phyloP scores from a whole-genome alignment of 2,797 vertebrate genomes.

The Stomatorhinus walkeri region DNA sequence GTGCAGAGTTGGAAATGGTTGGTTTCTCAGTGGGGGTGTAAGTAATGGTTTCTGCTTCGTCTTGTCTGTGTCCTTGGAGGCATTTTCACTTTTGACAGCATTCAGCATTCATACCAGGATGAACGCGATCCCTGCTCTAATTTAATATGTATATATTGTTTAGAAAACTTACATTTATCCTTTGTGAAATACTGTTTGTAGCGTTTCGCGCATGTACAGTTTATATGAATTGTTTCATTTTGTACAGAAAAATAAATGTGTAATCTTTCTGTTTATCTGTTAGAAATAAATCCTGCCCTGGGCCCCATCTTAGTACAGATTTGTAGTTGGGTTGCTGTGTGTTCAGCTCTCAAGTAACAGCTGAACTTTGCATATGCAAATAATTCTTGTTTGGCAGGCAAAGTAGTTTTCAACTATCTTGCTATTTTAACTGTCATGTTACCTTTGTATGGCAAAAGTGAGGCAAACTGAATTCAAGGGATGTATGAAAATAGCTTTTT shows the following conservation, averaged over 20 bases:
- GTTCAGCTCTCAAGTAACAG: not conserved
- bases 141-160: slow-evolving; percentile 15
- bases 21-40: not conserved
- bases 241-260: slow-evolving; percentile 29
- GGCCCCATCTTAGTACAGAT: not conserved
- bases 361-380: not conserved
- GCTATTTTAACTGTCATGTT: not conserved
- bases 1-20: not conserved
- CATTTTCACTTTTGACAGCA: not conserved
- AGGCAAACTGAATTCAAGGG: not conserved
- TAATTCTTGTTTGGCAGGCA: not conserved
- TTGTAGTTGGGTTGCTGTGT: not conserved
- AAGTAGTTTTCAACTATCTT: not conserved
- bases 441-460: not conserved
- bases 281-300: not conserved
- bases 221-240: slow-evolving; percentile 30
- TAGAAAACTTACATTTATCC: not conserved
- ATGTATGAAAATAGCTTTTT: not conserved
- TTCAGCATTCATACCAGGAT: not conserved
- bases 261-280: slow-evolving; percentile 25
- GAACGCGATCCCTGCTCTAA: slow-evolving; percentile 8
- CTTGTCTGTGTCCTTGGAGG: not conserved
- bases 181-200: slow-evolving; percentile 9
- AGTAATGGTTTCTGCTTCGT: not conserved
- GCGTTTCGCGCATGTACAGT: slow-evolving; percentile 33